phyloP scores from a whole-genome alignment of 2,113 vertebrate genomes.

The Gymnarchus niloticus region DNA sequence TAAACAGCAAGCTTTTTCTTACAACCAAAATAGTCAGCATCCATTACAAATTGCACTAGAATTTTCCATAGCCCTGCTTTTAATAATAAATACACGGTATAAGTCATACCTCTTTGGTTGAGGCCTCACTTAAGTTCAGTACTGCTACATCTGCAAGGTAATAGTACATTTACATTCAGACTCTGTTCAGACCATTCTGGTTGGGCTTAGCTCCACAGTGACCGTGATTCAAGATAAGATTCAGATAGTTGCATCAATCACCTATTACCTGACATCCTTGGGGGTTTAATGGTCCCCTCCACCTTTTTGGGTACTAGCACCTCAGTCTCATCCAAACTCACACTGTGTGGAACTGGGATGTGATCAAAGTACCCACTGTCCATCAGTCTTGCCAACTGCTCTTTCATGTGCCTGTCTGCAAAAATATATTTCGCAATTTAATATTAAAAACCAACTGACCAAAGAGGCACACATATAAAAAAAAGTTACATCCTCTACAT shows the following conservation, averaged over 20 bases:
- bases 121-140: slow-evolving; percentile 59
- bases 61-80: no score
- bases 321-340: slow-evolving; percentile 31
- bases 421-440: no score
- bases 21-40: no score
- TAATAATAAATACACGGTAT: no score
- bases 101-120: slow-evolving; percentile 77
- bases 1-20: slow-evolving; percentile 36
- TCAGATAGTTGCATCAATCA: no score
- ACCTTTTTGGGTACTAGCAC: neutral
- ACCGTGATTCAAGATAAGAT: no score
- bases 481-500: no score
- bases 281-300: neutral
- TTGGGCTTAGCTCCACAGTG: no score
- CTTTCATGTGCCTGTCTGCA: slow-evolving; percentile 82
- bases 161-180: neutral
- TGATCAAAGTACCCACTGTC: slow-evolving; percentile 82
- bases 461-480: neutral
- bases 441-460: neutral
- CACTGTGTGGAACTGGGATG: slow-evolving; percentile 63
- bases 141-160: slow-evolving; percentile 51
- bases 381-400: slow-evolving; percentile 73
- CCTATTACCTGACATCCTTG: slow-evolving; percentile 40
- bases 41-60: no score
- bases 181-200: no score